Evolutionary conservation across 2,888 invertebrate species (phyloP).

Genomic region (Pyralis farinalis): DNA sequence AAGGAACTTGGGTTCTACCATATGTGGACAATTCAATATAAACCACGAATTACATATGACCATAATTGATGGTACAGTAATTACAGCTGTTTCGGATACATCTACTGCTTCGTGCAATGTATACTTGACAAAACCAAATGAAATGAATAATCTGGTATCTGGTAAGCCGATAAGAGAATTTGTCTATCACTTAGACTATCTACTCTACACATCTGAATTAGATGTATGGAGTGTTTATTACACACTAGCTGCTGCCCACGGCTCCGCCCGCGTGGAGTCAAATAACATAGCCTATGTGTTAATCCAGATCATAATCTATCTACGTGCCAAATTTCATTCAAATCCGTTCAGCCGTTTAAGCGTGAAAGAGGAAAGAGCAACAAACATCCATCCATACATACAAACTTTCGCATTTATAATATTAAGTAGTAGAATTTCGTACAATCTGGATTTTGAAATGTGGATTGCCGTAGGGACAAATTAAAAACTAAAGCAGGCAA

Average conservation of each 20-base stretch:
- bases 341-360: no score
- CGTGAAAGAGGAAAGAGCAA: no score
- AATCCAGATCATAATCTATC: no score
- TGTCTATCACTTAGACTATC: conserved; percentile 11
- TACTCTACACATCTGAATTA: conserved; percentile 11
- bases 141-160: not conserved
- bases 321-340: no score
- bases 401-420: no score
- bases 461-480: conserved; percentile 8
- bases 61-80: conserved; percentile 2
- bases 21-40: not conserved
- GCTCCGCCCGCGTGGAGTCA: no score
- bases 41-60: conserved; percentile 3
- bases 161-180: not conserved
- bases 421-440: no score
- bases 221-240: conserved; percentile 13
- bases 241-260: no score
- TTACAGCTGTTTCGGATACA: not conserved
- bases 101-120: conserved; percentile 2
- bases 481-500: conserved; percentile 2
- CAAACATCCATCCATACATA: no score
- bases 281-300: no score
- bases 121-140: conserved; percentile 2
- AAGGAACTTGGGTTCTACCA: not conserved
- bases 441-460: conserved; percentile 11